Base-by-base conservation (phyloP, 2,113 vertebrate genomes). In the Cheirogaleus medius region DNA sequence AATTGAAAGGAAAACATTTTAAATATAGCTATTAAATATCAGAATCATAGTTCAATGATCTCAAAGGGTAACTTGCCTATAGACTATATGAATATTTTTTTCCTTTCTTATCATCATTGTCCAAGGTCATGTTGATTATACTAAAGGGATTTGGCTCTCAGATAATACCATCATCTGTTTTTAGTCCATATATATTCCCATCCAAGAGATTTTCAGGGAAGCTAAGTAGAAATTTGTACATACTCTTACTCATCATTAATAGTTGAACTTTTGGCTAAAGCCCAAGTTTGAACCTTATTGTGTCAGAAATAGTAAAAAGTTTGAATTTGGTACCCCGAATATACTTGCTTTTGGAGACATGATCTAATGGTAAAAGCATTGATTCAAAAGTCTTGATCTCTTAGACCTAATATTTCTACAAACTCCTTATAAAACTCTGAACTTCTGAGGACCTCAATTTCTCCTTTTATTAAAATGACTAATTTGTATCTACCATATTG, bases 401-500 rank as follows among this genome's bases (percentile, higher is more conserved):
- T 21, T 87, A 87, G 47, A 83, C 34, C 39, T 93, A 71, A 44
- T 97, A 74, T 87, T 94, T 93, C 56, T 83, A 83, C 9, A 87
- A 88, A 39, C 14, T 69, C 64, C 32, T 85, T 27, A 0, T 60
- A 60, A 91, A 94, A 84, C 13, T 58, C n/a, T 88, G 54, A 64
- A 54, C 8, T 29, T 91, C 47, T 84, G 34, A 29, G 21, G 94
- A 93, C 49, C 68, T 83, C 37, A 60, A n/a, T 93, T 87, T 96
- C 20, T 94, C 42, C 80, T 37, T 95, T 90, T 95, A 69, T 88
- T 96, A 71, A 96, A 95, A 60, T 94, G 58, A 71, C 56, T 94
- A 42, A 49, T 82, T 92, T 90, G 32, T 88, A 44, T 60, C 37
- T 77, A 56, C 49, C n/a, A 54, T 68, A 63, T 81, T 97, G 52